Percentiles rank a stretch among this genome's conserved stretches.
phyloP scores from a whole-genome alignment of 2,113 vertebrate species.

The Propithecus coquereli region DNA sequence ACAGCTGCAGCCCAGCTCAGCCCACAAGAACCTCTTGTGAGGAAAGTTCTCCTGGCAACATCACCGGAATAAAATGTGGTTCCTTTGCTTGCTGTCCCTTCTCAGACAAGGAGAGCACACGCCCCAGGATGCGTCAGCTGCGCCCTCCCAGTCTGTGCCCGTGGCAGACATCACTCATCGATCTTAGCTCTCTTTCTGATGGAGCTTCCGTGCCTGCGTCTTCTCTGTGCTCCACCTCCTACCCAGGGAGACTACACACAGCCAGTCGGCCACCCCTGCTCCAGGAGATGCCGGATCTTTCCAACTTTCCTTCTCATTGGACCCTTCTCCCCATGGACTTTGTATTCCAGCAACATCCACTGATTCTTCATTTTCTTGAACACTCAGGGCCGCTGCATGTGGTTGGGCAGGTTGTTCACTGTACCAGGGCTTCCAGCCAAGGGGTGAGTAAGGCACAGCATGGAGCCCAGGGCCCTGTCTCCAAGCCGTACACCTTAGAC shows the following conservation, averaged over 20 bases:
- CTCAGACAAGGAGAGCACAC: accelerated
- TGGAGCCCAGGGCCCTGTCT: accelerated
- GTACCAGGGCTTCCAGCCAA: neutral
- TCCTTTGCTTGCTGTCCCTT: neutral
- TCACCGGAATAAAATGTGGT: accelerated
- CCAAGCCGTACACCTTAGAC: accelerated
- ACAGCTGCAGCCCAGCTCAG: neutral
- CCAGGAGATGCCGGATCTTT: neutral
- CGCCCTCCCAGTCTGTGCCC: neutral
- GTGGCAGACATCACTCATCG: neutral
- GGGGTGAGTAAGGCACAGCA: accelerated
- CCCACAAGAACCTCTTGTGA: accelerated
- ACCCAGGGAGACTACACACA: neutral
- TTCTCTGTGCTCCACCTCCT: neutral
- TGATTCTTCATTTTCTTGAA: neutral
- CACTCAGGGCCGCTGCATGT: accelerated
- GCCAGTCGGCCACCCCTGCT: neutral
- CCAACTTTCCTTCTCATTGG: neutral
- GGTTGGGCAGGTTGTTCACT: neutral
- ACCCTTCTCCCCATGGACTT: neutral
- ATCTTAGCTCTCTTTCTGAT: neutral
- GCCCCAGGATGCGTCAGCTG: accelerated
- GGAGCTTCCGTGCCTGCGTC: neutral
- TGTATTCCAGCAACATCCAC: neutral
- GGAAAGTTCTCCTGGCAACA: neutral